phyloP scores from a whole-genome alignment of 2,113 vertebrate species.

The Tetraodon nigroviridis region DNA sequence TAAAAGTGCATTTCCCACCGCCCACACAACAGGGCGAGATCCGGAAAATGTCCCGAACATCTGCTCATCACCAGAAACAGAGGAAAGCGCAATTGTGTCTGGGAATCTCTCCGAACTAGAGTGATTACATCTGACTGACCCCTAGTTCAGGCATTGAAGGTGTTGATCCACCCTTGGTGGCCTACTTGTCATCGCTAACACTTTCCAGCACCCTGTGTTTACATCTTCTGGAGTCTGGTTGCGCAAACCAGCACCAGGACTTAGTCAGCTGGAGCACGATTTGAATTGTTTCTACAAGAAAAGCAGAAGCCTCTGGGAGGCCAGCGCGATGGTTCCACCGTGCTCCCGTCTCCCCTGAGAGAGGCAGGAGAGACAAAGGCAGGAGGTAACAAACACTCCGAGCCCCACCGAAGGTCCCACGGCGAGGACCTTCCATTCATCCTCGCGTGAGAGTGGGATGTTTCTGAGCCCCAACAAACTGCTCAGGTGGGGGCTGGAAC shows the following conservation, averaged over 20 bases:
- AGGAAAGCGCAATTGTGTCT: constrained; percentile 9
- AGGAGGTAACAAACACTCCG: constrained; percentile 17
- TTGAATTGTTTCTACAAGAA: too few relatives aligned
- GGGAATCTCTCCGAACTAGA: constrained; percentile 10
- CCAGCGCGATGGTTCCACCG: constrained; percentile 6
- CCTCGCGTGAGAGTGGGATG: constrained; percentile 14
- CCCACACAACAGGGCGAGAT: constrained; percentile 33
- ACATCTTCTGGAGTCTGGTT: neutral
- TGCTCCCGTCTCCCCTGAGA: constrained; percentile 23
- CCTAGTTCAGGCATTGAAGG: constrained; percentile 46
- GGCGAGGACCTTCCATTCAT: constrained; percentile 9
- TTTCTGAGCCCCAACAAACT: constrained; percentile 4
- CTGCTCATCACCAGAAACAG: constrained; percentile 4
- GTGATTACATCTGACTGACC: neutral
- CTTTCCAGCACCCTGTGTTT: too few relatives aligned
- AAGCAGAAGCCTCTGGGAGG: too few relatives aligned
- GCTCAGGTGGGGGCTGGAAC: constrained; percentile 4
- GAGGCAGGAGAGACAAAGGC: constrained; percentile 24
- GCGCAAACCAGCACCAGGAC: constrained; percentile 13
- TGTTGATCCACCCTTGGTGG: constrained; percentile 13
- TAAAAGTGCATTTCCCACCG: constrained; percentile 49
- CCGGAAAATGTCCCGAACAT: constrained; percentile 14
- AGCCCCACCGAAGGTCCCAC: constrained; percentile 14
- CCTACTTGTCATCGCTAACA: neutral
- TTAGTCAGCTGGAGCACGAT: constrained; percentile 4